Conservation (phyloP, 2,797 vertebrate genomes). For the Clamator glandarius region DNA sequence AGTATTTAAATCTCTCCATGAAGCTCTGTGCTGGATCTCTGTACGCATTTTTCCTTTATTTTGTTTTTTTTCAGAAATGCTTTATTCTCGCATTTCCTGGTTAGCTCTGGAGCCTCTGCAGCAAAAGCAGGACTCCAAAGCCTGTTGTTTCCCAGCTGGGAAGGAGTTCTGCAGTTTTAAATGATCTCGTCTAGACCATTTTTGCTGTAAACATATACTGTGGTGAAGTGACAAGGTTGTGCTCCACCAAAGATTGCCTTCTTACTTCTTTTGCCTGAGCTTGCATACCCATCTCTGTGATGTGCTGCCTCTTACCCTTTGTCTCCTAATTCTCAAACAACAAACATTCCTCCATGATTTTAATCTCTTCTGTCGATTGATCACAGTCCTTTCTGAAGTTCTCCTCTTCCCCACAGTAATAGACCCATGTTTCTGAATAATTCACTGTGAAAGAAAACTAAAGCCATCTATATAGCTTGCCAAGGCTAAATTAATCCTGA, state of each 20-base stretch:
- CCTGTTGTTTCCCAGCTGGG: not conserved
- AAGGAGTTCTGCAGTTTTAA: not conserved
- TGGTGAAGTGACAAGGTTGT: not conserved
- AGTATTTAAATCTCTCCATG: conserved; percentile 32
- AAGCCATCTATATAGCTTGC: not conserved
- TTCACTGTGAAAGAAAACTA: not conserved
- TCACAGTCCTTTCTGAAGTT: not conserved
- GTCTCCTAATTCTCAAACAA: not conserved
- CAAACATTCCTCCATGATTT: not conserved
- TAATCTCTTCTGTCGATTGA: not conserved
- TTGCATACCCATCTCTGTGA: not conserved
- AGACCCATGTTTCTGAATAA: not conserved
- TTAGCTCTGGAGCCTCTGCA: not conserved
- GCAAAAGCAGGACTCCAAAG: not conserved
- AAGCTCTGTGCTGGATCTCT: not conserved
- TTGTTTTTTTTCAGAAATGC: conserved; percentile 25
- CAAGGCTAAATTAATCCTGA: not conserved
- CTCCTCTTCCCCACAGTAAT: not conserved
- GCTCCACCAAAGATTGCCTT: not conserved
- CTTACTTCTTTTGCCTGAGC: not conserved
- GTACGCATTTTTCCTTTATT: conserved; percentile 4
- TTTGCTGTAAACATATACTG: not conserved
- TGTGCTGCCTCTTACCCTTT: not conserved
- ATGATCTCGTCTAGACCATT: not conserved
- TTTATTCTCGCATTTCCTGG: conserved; percentile 55